Percentiles rank a stretch among this genome's conserved stretches.
These are phyloP conservation scores for Sitta europaea DNA, from an alignment of 2,113 vertebrate genomes.

Conservation along the genomic window DNA sequence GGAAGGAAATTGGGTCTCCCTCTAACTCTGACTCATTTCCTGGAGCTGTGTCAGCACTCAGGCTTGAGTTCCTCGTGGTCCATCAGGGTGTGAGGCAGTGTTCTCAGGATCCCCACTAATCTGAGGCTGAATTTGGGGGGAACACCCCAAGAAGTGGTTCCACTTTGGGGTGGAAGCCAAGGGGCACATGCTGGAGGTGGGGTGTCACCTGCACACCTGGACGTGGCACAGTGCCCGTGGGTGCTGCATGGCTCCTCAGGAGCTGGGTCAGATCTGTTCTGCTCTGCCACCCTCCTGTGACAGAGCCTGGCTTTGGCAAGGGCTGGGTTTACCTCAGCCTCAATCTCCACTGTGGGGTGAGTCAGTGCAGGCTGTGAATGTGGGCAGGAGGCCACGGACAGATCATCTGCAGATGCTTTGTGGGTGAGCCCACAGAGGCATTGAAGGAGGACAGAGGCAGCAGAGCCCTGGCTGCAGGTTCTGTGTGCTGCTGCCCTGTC, in stretches of 20 bases:
- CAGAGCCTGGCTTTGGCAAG: background rate
- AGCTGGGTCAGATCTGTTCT: background rate
- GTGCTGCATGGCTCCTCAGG: background rate
- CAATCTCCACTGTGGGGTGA: fast-evolving
- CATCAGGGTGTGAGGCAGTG: fast-evolving
- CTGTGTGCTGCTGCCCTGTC: background rate
- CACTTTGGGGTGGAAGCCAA: background rate
- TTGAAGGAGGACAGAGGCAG: background rate
- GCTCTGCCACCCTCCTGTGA: background rate
- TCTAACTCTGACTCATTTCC: conserved; percentile 41
- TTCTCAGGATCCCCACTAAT: background rate
- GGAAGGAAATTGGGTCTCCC: conserved; percentile 54
- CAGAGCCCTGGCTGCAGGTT: background rate
- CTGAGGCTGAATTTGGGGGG: fast-evolving
- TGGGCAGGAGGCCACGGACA: background rate
- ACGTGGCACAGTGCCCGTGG: background rate
- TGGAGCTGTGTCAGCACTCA: conserved; percentile 9
- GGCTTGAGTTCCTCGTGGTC: background rate
- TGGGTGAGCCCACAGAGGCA: background rate
- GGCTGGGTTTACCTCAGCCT: background rate
- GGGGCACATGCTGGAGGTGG: background rate
- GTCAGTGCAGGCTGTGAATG: background rate
- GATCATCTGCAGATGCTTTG: background rate
- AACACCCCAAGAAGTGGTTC: background rate
- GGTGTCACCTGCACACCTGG: fast-evolving